A percentile compares a stretch with the other conserved stretches of the same genome.
Evolutionary conservation across 2,113 vertebrate genomes (phyloP).

Genomic region (Polypterus bichir): DNA sequence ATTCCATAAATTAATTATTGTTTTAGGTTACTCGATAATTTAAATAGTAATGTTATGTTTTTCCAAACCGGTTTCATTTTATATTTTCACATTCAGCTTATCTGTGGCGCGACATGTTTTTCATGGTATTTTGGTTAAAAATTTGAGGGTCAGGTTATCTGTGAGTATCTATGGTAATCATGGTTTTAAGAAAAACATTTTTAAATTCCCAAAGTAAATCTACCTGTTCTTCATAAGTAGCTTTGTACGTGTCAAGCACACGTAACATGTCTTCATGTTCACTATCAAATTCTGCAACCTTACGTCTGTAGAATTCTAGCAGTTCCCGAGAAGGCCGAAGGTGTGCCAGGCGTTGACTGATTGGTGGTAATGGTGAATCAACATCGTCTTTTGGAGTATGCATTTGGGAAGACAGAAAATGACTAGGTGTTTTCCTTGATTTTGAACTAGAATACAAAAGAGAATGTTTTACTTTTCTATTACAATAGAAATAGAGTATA

Average conservation of each 20-base stretch:
- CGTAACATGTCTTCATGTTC: slow-evolving; percentile 77
- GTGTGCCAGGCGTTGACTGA: slow-evolving; percentile 61
- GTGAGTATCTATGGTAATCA: no score
- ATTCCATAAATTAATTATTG: no score
- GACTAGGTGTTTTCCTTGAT: neutral
- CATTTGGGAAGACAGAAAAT: neutral
- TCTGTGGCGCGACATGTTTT: neutral
- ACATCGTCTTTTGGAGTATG: slow-evolving; percentile 24
- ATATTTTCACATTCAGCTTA: no score
- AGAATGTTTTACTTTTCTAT: no score
- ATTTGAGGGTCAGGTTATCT: no score
- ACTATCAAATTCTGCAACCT: slow-evolving; percentile 70
- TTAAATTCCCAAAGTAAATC: neutral
- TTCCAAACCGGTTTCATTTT: no score
- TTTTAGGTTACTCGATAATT: no score
- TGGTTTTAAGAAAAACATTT: no score
- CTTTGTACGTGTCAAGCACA: slow-evolving; percentile 69
- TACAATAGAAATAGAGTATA: no score
- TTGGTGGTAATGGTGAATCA: slow-evolving; percentile 61
- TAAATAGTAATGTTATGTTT: no score
- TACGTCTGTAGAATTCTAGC: slow-evolving; percentile 78
- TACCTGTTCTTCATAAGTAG: slow-evolving; percentile 69
- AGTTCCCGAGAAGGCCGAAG: slow-evolving; percentile 75
- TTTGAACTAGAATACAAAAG: no score
- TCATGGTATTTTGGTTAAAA: no score